These are phyloP conservation scores for Caerostris darwini DNA, from an alignment of 1,140 invertebrate species.

Conservation along the genomic window DNA sequence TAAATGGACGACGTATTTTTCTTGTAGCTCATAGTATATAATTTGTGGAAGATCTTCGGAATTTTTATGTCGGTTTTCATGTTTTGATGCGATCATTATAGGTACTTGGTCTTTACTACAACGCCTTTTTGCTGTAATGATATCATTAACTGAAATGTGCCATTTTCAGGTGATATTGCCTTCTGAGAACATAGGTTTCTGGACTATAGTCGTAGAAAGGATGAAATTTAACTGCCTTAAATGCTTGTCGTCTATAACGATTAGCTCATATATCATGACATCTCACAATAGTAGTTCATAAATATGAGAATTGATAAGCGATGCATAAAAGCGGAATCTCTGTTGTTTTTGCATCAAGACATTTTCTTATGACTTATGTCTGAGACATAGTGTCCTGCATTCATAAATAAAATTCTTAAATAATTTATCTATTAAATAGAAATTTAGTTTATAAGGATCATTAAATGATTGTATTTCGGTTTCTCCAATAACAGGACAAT, in stretches of 20 bases:
- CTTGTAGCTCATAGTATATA: neutral
- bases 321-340: neutral
- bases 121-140: neutral
- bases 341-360: too few relatives aligned
- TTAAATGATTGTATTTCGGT: too few relatives aligned
- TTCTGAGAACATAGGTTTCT: neutral
- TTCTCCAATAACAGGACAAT: too few relatives aligned
- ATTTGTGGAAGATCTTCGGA: neutral
- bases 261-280: neutral
- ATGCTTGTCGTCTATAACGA: neutral
- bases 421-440: too few relatives aligned
- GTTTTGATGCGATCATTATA: neutral
- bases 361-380: too few relatives aligned
- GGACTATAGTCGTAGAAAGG: neutral
- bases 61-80: neutral
- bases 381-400: too few relatives aligned
- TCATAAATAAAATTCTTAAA: too few relatives aligned
- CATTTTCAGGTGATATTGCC: neutral
- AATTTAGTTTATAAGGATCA: too few relatives aligned
- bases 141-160: constrained; percentile 17
- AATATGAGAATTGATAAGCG: neutral
- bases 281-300: neutral
- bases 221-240: neutral
- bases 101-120: neutral
- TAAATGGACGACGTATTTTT: neutral